Conservation (phyloP, 92 coral and sea anemone genomes). For the Porites rus region DNA sequence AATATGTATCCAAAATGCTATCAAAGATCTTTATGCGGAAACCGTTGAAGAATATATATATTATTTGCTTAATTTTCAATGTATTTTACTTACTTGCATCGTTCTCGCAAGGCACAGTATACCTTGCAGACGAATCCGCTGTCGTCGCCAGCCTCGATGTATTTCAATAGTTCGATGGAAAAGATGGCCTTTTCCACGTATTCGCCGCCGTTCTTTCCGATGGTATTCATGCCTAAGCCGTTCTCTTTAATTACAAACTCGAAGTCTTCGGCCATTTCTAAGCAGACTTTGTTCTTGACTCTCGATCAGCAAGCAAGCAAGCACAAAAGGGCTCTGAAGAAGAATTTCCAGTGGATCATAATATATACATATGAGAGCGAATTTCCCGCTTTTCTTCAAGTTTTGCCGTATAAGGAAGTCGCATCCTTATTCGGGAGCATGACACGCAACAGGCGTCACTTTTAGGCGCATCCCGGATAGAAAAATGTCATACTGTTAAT, state of each 20-base stretch:
- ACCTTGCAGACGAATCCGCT: background rate
- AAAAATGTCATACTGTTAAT: no score
- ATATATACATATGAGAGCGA: background rate
- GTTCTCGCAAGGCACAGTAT: background rate
- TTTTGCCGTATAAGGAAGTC: background rate
- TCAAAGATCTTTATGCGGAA: no score
- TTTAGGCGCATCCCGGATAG: background rate
- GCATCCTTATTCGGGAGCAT: background rate
- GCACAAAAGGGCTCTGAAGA: background rate
- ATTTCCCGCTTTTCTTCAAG: background rate
- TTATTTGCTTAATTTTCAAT: background rate
- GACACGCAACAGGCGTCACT: background rate
- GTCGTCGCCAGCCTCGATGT: background rate
- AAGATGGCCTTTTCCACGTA: background rate
- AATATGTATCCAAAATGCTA: no score
- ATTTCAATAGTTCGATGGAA: background rate
- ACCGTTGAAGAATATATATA: no score
- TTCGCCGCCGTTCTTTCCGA: background rate
- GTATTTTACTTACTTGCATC: background rate
- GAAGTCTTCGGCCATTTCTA: background rate
- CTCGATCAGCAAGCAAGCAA: background rate
- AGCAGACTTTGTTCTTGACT: background rate
- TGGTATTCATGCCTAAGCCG: background rate
- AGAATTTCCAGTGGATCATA: background rate
- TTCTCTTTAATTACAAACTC: background rate